Evolutionary conservation across 2,797 vertebrate genomes (phyloP).

Genomic region (Glossophaga mutica): DNA sequence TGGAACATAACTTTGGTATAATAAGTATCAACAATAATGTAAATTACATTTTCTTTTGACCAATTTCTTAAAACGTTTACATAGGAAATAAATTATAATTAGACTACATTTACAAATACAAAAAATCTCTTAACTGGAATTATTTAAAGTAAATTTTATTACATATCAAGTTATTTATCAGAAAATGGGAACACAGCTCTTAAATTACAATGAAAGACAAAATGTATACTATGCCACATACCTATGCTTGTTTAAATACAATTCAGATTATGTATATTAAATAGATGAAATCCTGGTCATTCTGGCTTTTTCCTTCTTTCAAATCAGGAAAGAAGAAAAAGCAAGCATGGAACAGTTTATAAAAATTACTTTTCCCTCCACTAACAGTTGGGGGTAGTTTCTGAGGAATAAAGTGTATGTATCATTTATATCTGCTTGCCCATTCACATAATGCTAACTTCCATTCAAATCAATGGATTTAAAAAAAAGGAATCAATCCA

Average conservation of each 20-base stretch:
- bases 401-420: background rate
- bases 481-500: background rate
- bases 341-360: background rate
- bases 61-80: constrained; percentile 1
- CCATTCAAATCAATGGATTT: background rate
- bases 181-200: background rate
- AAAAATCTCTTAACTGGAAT: background rate
- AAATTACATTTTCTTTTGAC: background rate
- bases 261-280: background rate
- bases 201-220: background rate
- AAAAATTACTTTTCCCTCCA: constrained; percentile 16
- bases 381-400: background rate
- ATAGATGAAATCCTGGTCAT: background rate
- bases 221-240: background rate
- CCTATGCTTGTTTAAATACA: background rate
- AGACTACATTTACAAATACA: background rate
- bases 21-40: background rate
- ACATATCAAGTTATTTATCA: background rate
- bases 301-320: background rate
- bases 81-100: background rate
- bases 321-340: constrained; percentile 32
- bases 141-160: constrained; percentile 28
- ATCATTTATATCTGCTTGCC: background rate
- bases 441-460: background rate
- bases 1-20: background rate